Base-by-base conservation (phyloP, 2,797 vertebrate species). In the Mormyrus proboscirostris region DNA sequence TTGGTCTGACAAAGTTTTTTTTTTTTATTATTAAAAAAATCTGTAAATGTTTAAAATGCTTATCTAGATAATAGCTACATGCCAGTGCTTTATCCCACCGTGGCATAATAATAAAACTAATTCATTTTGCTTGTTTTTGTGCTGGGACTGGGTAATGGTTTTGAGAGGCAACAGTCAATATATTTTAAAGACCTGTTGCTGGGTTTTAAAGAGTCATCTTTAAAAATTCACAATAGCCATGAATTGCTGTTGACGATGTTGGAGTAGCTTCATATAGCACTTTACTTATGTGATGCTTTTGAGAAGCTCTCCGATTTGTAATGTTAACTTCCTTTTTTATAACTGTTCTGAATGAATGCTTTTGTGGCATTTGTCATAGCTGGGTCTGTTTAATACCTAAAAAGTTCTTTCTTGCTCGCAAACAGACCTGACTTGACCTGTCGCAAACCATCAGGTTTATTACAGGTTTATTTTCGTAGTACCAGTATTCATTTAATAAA, bases 281-380 rank as follows among this genome's bases (percentile, higher is more conserved):
- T 47, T 79, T 79, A 47, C 73, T 79, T 79, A 19, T 79, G 73
- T 79, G 73, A 79, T 79, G 33, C 73, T 79, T 41, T 79, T 79
- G 73, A 9, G 41, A 41, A 65, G 8, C 33, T 16, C 19, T 5
- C 16, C n/a, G 38, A 79, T 41, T 79, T 79, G 41, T 44, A 47
- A 79, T 44, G 41, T 79, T 79, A 19, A 41, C 38, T 79, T 76
- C 25, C 29, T 4, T 79, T 44, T 79, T 79, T 79, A 79, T 79
- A 19, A 47, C 6, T 41, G 2, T n/a, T 79, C 73, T 79, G 33
- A 73, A 12, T 73, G 29, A 73, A 47, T 79, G 41, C 38, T 79
- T 79, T 44, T 79, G 73, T 79, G 38, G 16, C 16, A 33, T 47
- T 44, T 79, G 38, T 79, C 73, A 73, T 73, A 47, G 73, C 19